Percentiles rank a stretch among this genome's conserved stretches.
Conservation (phyloP, 2,888 invertebrate species). For the Aleiodes testaceus region DNA sequence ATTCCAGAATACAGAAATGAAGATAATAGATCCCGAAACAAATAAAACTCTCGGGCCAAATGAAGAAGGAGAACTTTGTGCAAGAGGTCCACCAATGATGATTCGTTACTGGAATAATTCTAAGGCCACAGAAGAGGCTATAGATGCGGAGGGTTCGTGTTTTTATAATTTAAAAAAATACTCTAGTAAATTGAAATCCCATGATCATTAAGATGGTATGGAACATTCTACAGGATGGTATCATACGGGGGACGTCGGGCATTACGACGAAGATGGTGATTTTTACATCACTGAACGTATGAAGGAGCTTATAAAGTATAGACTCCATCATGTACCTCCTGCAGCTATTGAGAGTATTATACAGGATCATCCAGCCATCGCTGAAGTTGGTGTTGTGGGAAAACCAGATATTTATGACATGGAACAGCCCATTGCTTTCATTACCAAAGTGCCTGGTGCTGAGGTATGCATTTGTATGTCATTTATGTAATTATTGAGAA, state of each 20-base stretch:
- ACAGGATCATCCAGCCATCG: conserved; percentile 58
- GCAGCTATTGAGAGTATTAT: conserved; percentile 62
- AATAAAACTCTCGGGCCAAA: conserved; percentile 51
- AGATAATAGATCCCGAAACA: conserved; percentile 52
- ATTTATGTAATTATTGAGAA: background rate
- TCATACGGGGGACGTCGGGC: conserved; percentile 66
- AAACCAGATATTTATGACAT: conserved; percentile 59
- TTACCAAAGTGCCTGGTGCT: conserved; percentile 50
- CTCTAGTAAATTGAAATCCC: background rate
- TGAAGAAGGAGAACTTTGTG: conserved; percentile 52
- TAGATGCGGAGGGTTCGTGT: conserved; percentile 55
- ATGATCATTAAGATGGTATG: conserved; percentile 1
- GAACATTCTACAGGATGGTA: conserved; percentile 60
- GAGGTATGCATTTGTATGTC: conserved; percentile 52
- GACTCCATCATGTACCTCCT: conserved; percentile 64
- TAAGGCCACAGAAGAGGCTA: conserved; percentile 50
- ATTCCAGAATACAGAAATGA: conserved; percentile 45
- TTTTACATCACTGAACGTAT: conserved; percentile 64
- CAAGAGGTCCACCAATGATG: conserved; percentile 51
- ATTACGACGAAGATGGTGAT: conserved; percentile 61
- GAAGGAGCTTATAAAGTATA: conserved; percentile 66
- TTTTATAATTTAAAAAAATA: background rate
- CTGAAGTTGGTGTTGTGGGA: conserved; percentile 63
- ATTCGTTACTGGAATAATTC: conserved; percentile 52
- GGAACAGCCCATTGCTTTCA: conserved; percentile 65